These are phyloP conservation scores for Muschampia plurimacula DNA, from an alignment of 2,888 invertebrate species.

Conservation along the genomic window DNA sequence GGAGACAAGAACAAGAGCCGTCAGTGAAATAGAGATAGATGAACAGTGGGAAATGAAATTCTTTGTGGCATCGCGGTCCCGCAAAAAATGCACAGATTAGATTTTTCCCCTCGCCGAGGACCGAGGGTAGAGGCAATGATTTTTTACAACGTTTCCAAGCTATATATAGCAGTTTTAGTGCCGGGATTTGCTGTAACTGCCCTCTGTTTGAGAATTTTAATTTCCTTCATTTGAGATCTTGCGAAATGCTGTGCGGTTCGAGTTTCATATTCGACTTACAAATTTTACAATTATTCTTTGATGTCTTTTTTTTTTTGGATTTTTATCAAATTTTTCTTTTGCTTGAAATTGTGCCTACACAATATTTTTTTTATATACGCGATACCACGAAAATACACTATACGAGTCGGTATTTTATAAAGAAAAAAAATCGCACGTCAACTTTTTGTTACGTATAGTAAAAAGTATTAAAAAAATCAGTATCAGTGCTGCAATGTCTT, in stretches of 20 bases:
- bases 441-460: too few relatives aligned
- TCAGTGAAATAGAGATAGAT: conserved; percentile 86
- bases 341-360: neutral
- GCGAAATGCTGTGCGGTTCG: conserved; percentile 50
- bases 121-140: conserved; percentile 79
- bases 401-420: too few relatives aligned
- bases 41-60: conserved; percentile 87
- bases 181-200: conserved; percentile 82
- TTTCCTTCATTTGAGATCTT: conserved; percentile 76
- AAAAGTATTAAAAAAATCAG: too few relatives aligned
- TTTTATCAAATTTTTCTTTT: neutral
- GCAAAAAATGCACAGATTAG: conserved; percentile 87
- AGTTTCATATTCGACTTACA: conserved; percentile 34
- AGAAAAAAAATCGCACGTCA: too few relatives aligned
- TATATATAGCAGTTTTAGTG: conserved; percentile 84
- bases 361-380: too few relatives aligned
- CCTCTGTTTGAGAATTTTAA: conserved; percentile 83
- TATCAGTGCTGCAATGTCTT: neutral
- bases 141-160: conserved; percentile 83
- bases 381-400: too few relatives aligned
- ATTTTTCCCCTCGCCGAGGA: conserved; percentile 84
- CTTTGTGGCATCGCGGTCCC: conserved; percentile 86
- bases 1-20: conserved; percentile 82
- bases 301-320: neutral
- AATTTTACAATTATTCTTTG: neutral